A percentile compares a stretch with the other conserved stretches of the same genome.
Conservation (phyloP, 2,113 vertebrate genomes). For the Thunnus maccoyii region DNA sequence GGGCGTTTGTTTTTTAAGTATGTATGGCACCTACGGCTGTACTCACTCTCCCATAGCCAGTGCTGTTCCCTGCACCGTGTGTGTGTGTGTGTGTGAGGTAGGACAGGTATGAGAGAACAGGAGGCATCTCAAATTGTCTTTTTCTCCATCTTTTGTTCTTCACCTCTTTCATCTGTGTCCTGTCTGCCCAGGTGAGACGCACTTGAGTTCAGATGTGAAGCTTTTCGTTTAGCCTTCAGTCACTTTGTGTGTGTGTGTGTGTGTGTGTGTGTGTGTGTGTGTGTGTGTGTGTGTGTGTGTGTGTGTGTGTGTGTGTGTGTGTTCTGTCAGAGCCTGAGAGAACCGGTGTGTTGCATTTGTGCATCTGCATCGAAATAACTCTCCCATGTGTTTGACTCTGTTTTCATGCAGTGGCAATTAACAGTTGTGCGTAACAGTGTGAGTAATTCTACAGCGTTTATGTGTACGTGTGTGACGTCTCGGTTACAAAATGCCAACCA, state of each 20-base stretch:
- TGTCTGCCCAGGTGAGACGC: conserved; percentile 13
- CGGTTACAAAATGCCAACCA: conserved; percentile 13
- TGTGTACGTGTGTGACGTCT: conserved; percentile 17
- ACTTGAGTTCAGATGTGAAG: background rate
- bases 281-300: background rate
- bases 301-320: background rate
- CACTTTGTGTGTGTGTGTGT: background rate
- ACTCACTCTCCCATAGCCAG: conserved; percentile 26
- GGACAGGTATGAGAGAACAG: conserved; percentile 39
- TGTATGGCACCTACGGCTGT: conserved; percentile 26
- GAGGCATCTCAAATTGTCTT: conserved; percentile 38
- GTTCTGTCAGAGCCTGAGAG: background rate
- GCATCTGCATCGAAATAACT: background rate
- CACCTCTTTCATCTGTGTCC: background rate
- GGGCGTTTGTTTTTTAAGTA: conserved; percentile 49
- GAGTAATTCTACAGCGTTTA: background rate
- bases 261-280: background rate
- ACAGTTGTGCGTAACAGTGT: background rate
- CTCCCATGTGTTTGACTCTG: background rate
- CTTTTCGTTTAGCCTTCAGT: background rate
- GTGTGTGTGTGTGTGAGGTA: conserved; percentile 10
- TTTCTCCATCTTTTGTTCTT: conserved; percentile 19
- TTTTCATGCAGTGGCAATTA: conserved; percentile 17
- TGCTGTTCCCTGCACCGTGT: conserved; percentile 15
- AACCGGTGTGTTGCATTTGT: background rate